phyloP scores from a whole-genome alignment of 2,797 vertebrate genomes.

The Yasuhikotakia modesta region DNA sequence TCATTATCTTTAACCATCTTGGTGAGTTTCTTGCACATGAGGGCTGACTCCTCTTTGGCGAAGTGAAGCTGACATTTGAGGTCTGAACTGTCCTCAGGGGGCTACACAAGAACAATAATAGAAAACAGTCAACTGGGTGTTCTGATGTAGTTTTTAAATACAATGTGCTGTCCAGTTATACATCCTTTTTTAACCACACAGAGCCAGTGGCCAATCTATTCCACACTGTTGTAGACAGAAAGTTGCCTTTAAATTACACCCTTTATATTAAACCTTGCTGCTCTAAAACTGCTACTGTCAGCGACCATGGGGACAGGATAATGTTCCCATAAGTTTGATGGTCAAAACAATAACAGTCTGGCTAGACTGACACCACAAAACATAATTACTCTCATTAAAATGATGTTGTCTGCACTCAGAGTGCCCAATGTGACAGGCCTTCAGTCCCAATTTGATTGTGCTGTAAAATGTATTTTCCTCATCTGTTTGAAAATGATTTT shows the following conservation, averaged over 20 bases:
- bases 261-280: background rate
- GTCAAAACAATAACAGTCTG: background rate
- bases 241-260: background rate
- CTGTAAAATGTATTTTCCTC: background rate
- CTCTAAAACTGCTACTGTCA: background rate
- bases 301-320: background rate
- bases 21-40: conserved; percentile 98
- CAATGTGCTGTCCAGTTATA: background rate
- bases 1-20: conserved; percentile 96
- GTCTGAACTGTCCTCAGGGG: conserved; percentile 93
- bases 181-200: background rate
- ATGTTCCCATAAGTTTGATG: background rate
- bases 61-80: conserved; percentile 98
- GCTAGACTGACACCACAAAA: background rate
- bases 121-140: background rate
- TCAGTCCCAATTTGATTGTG: background rate
- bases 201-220: background rate
- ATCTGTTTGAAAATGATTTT: background rate
- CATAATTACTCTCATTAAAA: background rate
- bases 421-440: background rate
- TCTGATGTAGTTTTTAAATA: background rate
- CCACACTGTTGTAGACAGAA: background rate
- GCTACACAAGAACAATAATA: conserved; percentile 44
- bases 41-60: conserved; percentile 94
- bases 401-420: background rate